phyloP scores from a whole-genome alignment of 2,797 vertebrate genomes.

The Poeciliopsis infans region DNA sequence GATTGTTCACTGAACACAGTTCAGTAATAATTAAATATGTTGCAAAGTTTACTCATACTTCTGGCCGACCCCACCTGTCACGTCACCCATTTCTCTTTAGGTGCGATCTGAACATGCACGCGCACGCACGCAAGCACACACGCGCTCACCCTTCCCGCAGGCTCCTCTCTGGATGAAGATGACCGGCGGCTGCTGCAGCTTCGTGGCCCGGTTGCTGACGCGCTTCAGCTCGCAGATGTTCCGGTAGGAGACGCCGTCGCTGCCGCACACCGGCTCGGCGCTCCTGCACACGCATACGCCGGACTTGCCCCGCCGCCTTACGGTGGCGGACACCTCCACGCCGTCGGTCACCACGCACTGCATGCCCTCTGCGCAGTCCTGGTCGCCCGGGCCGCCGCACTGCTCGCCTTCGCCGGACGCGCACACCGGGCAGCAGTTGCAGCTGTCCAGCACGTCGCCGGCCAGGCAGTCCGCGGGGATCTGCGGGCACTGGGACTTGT shows the following conservation, averaged over 20 bases:
- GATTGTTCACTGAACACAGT: neutral
- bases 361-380: constrained; percentile 85
- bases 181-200: constrained; percentile 82
- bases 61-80: neutral
- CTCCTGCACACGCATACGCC: constrained; percentile 86
- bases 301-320: constrained; percentile 79
- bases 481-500: constrained; percentile 81
- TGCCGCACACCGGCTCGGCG: constrained; percentile 90
- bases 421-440: constrained; percentile 91
- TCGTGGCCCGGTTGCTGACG: constrained; percentile 81
- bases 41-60: neutral
- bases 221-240: constrained; percentile 90
- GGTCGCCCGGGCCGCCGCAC: constrained; percentile 80
- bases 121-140: neutral
- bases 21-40: neutral
- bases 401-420: constrained; percentile 86
- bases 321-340: constrained; percentile 81
- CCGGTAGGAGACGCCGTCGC: constrained; percentile 89
- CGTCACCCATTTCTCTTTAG: neutral
- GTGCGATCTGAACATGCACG: neutral
- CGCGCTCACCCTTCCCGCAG: constrained; percentile 82
- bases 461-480: constrained; percentile 80
- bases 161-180: constrained; percentile 92
- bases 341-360: constrained; percentile 81
- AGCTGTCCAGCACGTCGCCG: constrained; percentile 82